Percentiles rank a stretch among this genome's conserved stretches.
phyloP scores from a whole-genome alignment of 1,140 invertebrate genomes.

The Phthorimaea operculella region DNA sequence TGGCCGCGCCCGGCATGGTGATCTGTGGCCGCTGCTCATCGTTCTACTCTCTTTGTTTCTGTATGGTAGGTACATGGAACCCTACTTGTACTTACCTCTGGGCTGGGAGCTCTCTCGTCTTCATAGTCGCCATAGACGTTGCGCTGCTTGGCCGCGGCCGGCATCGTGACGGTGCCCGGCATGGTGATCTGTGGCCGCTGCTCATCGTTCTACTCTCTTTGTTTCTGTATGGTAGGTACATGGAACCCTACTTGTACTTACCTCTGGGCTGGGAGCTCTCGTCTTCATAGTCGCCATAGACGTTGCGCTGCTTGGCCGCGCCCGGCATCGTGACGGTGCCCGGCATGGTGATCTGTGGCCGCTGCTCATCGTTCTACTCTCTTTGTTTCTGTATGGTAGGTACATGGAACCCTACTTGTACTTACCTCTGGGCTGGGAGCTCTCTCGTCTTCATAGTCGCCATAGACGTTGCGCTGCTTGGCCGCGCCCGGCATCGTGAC shows the following conservation, averaged over 20 bases:
- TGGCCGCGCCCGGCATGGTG: conserved; percentile 66
- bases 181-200: too few relatives aligned
- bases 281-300: conserved; percentile 36
- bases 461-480: conserved; percentile 18
- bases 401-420: too few relatives aligned
- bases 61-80: too few relatives aligned
- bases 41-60: too few relatives aligned
- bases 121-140: too few relatives aligned
- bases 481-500: conserved; percentile 13
- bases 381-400: too few relatives aligned
- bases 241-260: conserved; percentile 18
- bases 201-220: too few relatives aligned
- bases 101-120: too few relatives aligned
- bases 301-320: conserved; percentile 16
- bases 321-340: conserved; percentile 20
- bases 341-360: conserved; percentile 64
- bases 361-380: conserved; percentile 26
- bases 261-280: conserved; percentile 29
- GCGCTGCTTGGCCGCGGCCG: too few relatives aligned
- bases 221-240: too few relatives aligned
- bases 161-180: too few relatives aligned
- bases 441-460: conserved; percentile 40
- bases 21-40: conserved; percentile 54
- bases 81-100: too few relatives aligned
- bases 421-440: conserved; percentile 27